Evolutionary conservation across 2,113 vertebrate species (phyloP), one percentile per base, ranked within the genome.

Genomic region (Typhlomys cinereus): DNA sequence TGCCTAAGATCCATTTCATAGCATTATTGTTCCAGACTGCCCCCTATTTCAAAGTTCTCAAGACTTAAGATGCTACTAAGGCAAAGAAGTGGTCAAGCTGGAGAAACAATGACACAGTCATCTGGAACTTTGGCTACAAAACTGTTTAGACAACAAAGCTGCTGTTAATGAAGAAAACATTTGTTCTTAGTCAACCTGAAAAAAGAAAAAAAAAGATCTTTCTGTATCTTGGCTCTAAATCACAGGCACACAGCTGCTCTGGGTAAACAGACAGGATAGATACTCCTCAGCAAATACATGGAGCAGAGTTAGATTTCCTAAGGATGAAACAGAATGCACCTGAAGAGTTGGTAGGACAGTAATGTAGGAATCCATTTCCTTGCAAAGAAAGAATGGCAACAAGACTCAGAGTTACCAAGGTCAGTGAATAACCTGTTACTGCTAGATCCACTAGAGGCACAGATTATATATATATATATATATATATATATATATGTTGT

Each of bases 141-240:
- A 69, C 76, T 71, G 69, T 95, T 96, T 91, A 95, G 86, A 96
- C 62, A 87, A 21, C 36, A 78, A 44, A 54, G 78, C 76, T 96
- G 88, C 74, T 96, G 82, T 81, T 76, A 94, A 96, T 95, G 84
- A 96, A 96, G 96, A 85, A 71, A 71, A n/a, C 52, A 92, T 62
- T 64, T 96, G 88, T 86, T 97, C 94, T 97, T 97, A 89, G 80
- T 89, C 91, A 96, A 96, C 41, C 84, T 95, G 94, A 75, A 95
- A 95, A 21, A 62, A 75, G 41, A 71, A n/a, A 87, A 82, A 82
- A 85, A 88, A 85, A 95, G 70, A 36, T 66, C 52, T 83, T 89
- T 48, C 88, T 44, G 23, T 62, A 46, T 94, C 94, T 87, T 88
- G 95, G 95, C 94, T 88, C 41, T 20, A 67, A 64, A 29, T 88